Evolutionary conservation across 2,797 vertebrate species (phyloP).

Genomic region (Epinephelus awoara): DNA sequence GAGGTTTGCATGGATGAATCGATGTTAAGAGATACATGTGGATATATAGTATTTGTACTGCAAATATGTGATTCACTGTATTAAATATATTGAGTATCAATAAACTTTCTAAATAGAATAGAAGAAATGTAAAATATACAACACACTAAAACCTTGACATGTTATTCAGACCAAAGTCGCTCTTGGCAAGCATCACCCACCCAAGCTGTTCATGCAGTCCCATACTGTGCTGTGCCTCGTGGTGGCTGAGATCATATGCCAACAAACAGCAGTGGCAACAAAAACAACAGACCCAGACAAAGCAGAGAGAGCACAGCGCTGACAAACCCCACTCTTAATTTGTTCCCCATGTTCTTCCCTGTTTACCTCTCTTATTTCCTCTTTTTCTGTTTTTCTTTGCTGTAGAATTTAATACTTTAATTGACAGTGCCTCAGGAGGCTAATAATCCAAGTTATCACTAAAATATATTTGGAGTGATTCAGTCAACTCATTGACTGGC

Average conservation of each 20-base stretch:
- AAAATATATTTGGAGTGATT: background rate
- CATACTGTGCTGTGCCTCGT: constrained; percentile 37
- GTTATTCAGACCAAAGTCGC: constrained; percentile 26
- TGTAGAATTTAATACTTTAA: background rate
- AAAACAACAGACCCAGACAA: constrained; percentile 55
- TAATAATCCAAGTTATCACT: background rate
- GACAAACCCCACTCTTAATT: constrained; percentile 3
- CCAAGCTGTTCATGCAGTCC: constrained; percentile 26
- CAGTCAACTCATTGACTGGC: no score
- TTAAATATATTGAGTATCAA: background rate
- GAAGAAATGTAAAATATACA: background rate
- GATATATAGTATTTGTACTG: background rate
- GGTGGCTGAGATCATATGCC: constrained; percentile 47
- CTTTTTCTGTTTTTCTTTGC: background rate
- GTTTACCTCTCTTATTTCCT: background rate
- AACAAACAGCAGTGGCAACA: constrained; percentile 51
- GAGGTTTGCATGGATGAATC: background rate
- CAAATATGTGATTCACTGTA: background rate
- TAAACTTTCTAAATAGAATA: constrained; percentile 15
- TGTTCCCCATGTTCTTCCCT: background rate
- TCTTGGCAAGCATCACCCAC: constrained; percentile 32
- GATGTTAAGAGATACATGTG: background rate
- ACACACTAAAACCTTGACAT: constrained; percentile 7
- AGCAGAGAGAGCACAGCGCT: constrained; percentile 14
- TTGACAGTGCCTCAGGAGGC: background rate